phyloP scores from a whole-genome alignment of 2,113 vertebrate genomes.

The Perccottus glenii region DNA sequence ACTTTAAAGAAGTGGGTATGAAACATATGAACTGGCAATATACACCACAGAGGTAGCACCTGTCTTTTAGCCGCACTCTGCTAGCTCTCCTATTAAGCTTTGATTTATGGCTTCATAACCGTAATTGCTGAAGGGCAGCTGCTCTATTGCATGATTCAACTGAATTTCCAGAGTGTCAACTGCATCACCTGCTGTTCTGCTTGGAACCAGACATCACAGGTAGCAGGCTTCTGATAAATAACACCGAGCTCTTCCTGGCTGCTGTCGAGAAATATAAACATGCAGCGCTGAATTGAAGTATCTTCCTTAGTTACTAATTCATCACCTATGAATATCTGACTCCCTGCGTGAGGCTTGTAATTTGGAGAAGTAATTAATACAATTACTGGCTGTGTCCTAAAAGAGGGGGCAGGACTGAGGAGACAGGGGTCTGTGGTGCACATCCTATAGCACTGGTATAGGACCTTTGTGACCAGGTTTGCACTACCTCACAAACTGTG shows the following conservation, averaged over 20 bases:
- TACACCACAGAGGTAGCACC: conserved; percentile 34
- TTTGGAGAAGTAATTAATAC: conserved; percentile 67
- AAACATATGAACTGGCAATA: conserved; percentile 36
- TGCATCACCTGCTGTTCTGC: conserved; percentile 71
- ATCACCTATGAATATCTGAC: conserved; percentile 41
- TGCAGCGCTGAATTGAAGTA: conserved; percentile 31
- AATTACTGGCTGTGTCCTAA: conserved; percentile 58
- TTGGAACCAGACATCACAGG: conserved; percentile 57
- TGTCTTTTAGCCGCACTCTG: conserved; percentile 53
- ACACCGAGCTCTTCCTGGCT: conserved; percentile 19
- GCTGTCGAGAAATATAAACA: conserved; percentile 30
- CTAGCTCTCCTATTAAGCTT: conserved; percentile 61
- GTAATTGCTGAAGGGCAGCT: conserved; percentile 76
- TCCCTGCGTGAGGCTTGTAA: conserved; percentile 48
- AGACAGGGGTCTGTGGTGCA: neutral
- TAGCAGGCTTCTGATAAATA: conserved; percentile 65
- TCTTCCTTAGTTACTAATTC: conserved; percentile 31
- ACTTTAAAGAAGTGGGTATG: conserved; percentile 14
- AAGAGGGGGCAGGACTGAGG: conserved; percentile 14
- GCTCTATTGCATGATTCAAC: conserved; percentile 68
- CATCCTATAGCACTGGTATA: conserved; percentile 7
- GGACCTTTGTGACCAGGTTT: conserved; percentile 49
- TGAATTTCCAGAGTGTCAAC: conserved; percentile 59
- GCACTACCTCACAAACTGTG: neutral
- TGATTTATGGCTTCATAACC: conserved; percentile 79